Evolutionary conservation across 2,113 vertebrate genomes (phyloP).

Genomic region (Takifugu flavidus): DNA sequence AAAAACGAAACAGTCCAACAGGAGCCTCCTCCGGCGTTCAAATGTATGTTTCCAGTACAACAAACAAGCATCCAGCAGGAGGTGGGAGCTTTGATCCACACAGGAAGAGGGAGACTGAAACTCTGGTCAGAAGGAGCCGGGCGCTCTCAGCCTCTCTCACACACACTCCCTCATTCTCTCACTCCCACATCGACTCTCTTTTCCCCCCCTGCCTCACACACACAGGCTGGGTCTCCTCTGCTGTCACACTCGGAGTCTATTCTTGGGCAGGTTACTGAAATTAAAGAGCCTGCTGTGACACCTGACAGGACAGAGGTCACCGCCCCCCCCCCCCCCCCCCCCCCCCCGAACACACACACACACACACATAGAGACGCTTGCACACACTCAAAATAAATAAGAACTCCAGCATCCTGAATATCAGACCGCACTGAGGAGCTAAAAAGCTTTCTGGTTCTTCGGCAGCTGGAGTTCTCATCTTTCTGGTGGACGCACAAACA

Average conservation of each 20-base stretch:
- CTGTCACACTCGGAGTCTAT: slow-evolving; percentile 53
- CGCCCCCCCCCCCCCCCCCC: not conserved
- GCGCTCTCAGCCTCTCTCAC: slow-evolving; percentile 23
- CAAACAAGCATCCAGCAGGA: slow-evolving; percentile 11
- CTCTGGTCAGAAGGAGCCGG: slow-evolving; percentile 39
- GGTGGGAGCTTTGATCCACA: slow-evolving; percentile 35
- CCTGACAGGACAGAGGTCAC: slow-evolving; percentile 53
- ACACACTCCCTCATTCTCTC: slow-evolving; percentile 49
- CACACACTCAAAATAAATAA: not conserved
- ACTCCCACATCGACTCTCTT: slow-evolving; percentile 37
- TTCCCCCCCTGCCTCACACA: slow-evolving; percentile 17
- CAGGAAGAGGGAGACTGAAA: slow-evolving; percentile 22
- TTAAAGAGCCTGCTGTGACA: slow-evolving; percentile 69
- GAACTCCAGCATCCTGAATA: too few relatives aligned
- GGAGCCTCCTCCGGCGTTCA: slow-evolving; percentile 16
- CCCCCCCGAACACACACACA: not conserved
- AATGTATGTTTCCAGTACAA: slow-evolving; percentile 10
- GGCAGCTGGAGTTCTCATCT: slow-evolving; percentile 37
- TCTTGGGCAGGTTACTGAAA: slow-evolving; percentile 69
- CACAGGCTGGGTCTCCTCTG: slow-evolving; percentile 23
- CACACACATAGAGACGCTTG: not conserved
- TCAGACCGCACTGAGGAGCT: too few relatives aligned
- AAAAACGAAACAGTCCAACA: not conserved
- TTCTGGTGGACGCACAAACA: slow-evolving; percentile 25
- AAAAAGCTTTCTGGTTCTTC: slow-evolving; percentile 4